These are phyloP conservation scores for Meda fulgida DNA, from an alignment of 2,797 vertebrate genomes.

Conservation along the genomic window DNA sequence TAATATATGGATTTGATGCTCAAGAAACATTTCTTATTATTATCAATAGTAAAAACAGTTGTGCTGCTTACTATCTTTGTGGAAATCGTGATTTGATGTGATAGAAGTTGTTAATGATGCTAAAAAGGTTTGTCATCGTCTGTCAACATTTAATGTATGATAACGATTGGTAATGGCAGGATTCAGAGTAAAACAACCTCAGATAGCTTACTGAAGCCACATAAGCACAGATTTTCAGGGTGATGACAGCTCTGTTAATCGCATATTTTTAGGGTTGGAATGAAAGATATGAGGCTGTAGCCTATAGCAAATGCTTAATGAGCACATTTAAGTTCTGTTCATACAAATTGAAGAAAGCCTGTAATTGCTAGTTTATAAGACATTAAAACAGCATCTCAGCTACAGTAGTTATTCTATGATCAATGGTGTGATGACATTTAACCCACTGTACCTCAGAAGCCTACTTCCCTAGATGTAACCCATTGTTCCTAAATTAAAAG, in stretches of 20 bases:
- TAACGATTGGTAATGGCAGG: background rate
- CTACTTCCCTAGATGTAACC: conserved; percentile 18
- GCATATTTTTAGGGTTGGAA: background rate
- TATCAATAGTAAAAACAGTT: too few species aligned
- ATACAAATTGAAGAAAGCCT: conserved; percentile 3
- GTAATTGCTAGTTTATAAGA: background rate
- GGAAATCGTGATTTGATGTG: background rate
- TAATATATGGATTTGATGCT: too few species aligned
- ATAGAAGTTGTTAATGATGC: background rate
- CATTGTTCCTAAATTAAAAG: conserved; percentile 43
- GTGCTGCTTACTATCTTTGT: background rate
- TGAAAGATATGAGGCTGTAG: background rate
- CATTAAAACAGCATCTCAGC: background rate
- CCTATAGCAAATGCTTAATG: background rate
- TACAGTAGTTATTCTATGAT: conserved; percentile 22
- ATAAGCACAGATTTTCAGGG: background rate
- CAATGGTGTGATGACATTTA: conserved; percentile 4
- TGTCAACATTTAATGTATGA: background rate
- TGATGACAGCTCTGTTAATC: background rate
- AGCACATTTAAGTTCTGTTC: conserved; percentile 1
- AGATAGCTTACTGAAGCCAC: background rate
- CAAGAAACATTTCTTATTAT: too few species aligned
- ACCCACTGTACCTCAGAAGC: background rate
- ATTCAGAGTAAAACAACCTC: conserved; percentile 6
- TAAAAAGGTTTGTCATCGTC: background rate